Conservation (phyloP, 2,888 invertebrate species). For the Zelleria hepariella region DNA sequence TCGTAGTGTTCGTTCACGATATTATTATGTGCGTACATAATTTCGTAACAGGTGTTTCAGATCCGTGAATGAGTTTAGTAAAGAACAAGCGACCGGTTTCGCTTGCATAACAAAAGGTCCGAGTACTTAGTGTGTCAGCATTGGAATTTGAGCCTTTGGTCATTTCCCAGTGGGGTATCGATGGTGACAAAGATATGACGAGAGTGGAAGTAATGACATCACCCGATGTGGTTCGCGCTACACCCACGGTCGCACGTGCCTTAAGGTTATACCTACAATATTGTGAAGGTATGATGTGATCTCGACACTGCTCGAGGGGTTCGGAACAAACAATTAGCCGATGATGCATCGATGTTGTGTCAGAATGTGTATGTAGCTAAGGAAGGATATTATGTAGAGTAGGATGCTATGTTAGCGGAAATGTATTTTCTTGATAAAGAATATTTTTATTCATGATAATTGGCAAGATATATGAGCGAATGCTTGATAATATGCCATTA, state of each 20-base stretch:
- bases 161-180: constrained; percentile 21
- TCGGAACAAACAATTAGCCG: not conserved
- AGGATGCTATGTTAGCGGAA: not conserved
- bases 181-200: constrained; percentile 36
- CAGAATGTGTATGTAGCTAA: too few species aligned
- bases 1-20: not conserved
- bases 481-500: too few species aligned
- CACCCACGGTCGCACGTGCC: constrained; percentile 58
- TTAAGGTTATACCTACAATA: constrained; percentile 25
- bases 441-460: not conserved
- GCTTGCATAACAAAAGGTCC: constrained; percentile 38
- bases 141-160: constrained; percentile 19
- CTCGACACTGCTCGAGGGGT: not conserved
- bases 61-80: constrained; percentile 41
- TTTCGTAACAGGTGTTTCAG: constrained; percentile 31
- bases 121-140: constrained; percentile 35
- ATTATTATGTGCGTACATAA: not conserved
- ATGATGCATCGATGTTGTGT: too few species aligned
- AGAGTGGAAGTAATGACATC: constrained; percentile 49
- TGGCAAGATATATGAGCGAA: too few species aligned
- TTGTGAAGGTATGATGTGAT: constrained; percentile 1
- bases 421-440: not conserved
- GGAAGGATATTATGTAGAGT: too few species aligned
- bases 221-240: constrained; percentile 39
- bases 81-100: constrained; percentile 36